phyloP scores from a whole-genome alignment of 2,797 vertebrate genomes.

The Hipposideros larvatus region DNA sequence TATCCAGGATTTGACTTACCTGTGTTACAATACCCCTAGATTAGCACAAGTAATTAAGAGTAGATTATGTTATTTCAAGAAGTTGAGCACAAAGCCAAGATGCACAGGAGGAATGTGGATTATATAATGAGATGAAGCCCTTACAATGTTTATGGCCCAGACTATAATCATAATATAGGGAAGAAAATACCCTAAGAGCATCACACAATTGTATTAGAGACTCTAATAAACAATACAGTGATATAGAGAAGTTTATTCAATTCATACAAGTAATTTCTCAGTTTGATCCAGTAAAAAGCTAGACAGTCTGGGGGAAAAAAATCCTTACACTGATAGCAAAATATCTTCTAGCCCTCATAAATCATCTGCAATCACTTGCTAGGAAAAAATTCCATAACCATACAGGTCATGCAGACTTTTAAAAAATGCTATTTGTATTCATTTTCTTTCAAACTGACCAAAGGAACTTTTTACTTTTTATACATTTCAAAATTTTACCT shows the following conservation, averaged over 20 bases:
- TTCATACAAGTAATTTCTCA: constrained; percentile 80
- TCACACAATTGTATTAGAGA: constrained; percentile 38
- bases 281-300: constrained; percentile 70
- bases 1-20: constrained; percentile 66
- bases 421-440: constrained; percentile 75
- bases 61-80: constrained; percentile 58
- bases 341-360: constrained; percentile 31
- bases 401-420: constrained; percentile 69
- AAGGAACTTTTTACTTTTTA: constrained; percentile 80
- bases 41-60: constrained; percentile 52
- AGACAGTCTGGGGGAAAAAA: constrained; percentile 24
- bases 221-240: constrained; percentile 62
- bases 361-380: constrained; percentile 38
- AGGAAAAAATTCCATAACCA: constrained; percentile 67
- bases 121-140: constrained; percentile 76
- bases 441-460: constrained; percentile 81
- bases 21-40: constrained; percentile 27
- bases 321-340: constrained; percentile 61
- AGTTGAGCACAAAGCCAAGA: constrained; percentile 74
- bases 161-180: constrained; percentile 47
- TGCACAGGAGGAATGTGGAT: constrained; percentile 60
- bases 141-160: constrained; percentile 78
- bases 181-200: constrained; percentile 40
- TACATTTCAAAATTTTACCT: constrained; percentile 83
- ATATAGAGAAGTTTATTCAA: constrained; percentile 76